Conservation (phyloP, 2,797 vertebrate species). For the Threskiornis aethiopicus region DNA sequence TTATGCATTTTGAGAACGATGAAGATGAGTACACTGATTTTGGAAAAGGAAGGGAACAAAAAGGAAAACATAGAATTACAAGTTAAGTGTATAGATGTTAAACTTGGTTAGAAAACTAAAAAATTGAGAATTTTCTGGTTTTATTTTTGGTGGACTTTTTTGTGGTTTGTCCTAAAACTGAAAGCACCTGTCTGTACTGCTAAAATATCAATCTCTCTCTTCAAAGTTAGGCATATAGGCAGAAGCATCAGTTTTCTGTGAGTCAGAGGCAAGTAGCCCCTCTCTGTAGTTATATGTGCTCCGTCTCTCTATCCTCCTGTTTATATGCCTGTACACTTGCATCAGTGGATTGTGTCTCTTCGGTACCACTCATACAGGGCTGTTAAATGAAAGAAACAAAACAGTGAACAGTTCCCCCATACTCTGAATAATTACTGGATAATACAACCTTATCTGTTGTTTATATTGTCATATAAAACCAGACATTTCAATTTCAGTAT, state of each 20-base stretch:
- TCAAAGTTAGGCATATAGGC: not conserved
- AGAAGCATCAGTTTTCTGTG: not conserved
- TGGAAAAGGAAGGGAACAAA: not conserved
- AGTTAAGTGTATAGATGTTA: not conserved
- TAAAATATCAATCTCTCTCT: not conserved
- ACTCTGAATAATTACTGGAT: not conserved
- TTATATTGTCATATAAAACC: not conserved
- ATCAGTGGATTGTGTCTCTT: not conserved
- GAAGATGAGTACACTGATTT: not conserved
- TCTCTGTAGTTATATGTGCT: not conserved
- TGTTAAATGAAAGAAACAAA: not conserved
- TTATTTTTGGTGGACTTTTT: not conserved
- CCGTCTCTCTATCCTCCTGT: not conserved
- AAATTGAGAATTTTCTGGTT: accelerated
- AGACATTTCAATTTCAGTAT: not conserved
- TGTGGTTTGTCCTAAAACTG: not conserved
- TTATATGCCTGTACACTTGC: not conserved
- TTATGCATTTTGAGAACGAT: not conserved
- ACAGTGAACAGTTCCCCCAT: not conserved
- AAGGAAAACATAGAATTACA: not conserved
- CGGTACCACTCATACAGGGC: not conserved
- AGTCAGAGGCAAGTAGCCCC: not conserved
- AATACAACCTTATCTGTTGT: not conserved
- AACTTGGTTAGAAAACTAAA: not conserved
- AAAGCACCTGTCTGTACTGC: not conserved